Base-by-base conservation (phyloP, 1,140 invertebrate species). In the Armadillidium nasatum region DNA sequence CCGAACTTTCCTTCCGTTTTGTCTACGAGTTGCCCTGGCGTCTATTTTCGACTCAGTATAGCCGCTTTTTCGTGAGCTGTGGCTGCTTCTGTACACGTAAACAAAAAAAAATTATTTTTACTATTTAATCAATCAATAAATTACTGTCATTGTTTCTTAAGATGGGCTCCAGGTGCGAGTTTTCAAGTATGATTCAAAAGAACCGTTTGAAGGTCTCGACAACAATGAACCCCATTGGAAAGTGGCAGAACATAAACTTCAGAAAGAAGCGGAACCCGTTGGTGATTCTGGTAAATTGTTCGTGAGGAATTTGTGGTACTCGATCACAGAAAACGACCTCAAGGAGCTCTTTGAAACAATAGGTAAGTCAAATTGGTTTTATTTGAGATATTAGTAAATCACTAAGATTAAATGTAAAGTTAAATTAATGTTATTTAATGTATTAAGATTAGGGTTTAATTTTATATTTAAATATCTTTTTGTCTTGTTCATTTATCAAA, bases 201-300 rank as follows among this genome's bases (percentile, higher is more conserved):
- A 83, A 21, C 21, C 23, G 54, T 78, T 73, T 11, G 69, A 78
- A 82, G 83, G 50, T 81, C 82, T 46, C 82, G 85, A 83, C 79
- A 84, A 83, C 83, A 77, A 72, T 13, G 76, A 86, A 11, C 91
- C 89, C n/a, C n/a, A n/a, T 85, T 91, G 89, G 91, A 88, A 89
- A 82, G 88, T 88, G 80, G 92, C 92, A 85, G 87, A 90, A 83
- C 88, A 91, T 54, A 85, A 86, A 23, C 82, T 92, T 9, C 89
- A 90, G 82, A 88, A 90, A 82, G 92, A 93, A 84, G 82, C 79
- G 46, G 94, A 96, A 84, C 88, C 87, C 76, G 91, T 96, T 75
- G 92, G 89, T 2, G 94, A 95, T 85, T 95, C 95, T 82, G 97
- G 97, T 3, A 89, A 92, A 80, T 92, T 99, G 80, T 99, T 96